These are phyloP conservation scores for Drosophila erecta DNA, from an alignment of 1,140 invertebrate species.

Conservation along the genomic window DNA sequence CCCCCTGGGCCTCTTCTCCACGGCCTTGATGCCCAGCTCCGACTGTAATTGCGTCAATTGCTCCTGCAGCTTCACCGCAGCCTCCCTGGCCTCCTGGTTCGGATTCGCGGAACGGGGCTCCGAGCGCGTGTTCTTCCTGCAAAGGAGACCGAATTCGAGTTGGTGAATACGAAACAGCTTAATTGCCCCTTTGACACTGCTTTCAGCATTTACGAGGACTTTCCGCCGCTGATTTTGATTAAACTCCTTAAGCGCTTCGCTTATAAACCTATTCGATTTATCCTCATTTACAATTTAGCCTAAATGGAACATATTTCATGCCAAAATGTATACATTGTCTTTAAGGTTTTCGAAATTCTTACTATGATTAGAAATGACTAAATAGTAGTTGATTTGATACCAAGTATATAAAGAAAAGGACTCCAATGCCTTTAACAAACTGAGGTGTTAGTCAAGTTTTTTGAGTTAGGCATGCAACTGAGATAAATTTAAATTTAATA, in stretches of 20 bases:
- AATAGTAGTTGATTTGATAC: too few relatives aligned
- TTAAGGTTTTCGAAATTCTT: too few relatives aligned
- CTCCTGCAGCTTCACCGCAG: slow-evolving; percentile 68
- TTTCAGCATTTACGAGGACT: neutral
- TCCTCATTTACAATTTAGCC: too few relatives aligned
- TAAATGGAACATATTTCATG: too few relatives aligned
- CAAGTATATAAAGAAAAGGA: too few relatives aligned
- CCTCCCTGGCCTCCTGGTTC: slow-evolving; percentile 44
- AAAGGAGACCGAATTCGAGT: slow-evolving; percentile 57
- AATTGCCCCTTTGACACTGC: neutral
- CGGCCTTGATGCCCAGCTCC: slow-evolving; percentile 73
- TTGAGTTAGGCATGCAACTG: too few relatives aligned
- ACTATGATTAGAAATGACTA: too few relatives aligned
- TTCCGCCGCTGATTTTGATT: neutral
- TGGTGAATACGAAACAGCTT: slow-evolving; percentile 17
- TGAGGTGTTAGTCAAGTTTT: too few relatives aligned
- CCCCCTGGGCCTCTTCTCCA: slow-evolving; percentile 68
- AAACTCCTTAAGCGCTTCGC: neutral
- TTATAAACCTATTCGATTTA: neutral
- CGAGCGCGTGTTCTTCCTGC: slow-evolving; percentile 81
- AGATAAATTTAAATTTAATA: neutral
- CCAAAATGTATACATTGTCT: too few relatives aligned
- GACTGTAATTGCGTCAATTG: slow-evolving; percentile 79
- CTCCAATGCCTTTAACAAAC: too few relatives aligned
- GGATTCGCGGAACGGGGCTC: slow-evolving; percentile 63